phyloP scores from a whole-genome alignment of 2,113 vertebrate species.

The Pteropus alecto region DNA sequence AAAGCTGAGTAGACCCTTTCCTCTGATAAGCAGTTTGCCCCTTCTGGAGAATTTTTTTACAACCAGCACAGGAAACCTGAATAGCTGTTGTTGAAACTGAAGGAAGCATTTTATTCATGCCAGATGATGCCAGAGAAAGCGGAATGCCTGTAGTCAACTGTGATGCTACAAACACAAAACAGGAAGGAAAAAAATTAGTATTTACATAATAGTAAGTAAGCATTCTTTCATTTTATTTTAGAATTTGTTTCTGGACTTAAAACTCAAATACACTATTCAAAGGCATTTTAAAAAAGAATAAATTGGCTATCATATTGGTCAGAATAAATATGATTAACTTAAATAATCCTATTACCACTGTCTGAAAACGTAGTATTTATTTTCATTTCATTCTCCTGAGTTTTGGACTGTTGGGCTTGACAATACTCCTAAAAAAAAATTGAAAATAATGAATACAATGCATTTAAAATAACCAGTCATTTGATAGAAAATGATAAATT shows the following conservation, averaged over 20 bases:
- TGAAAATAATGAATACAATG: conserved; percentile 28
- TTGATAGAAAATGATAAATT: neutral
- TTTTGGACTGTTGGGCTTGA: conserved; percentile 86
- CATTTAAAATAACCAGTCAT: conserved; percentile 64
- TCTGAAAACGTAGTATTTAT: conserved; percentile 94
- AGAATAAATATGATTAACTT: conserved; percentile 40
- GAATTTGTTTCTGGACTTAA: conserved; percentile 25
- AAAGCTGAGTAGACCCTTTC: conserved; percentile 93
- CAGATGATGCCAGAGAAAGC: conserved; percentile 80
- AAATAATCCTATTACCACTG: conserved; percentile 79
- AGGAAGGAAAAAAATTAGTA: conserved; percentile 13
- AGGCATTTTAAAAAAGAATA: conserved; percentile 17
- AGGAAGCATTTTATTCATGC: conserved; percentile 82
- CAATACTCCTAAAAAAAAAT: conserved; percentile 83
- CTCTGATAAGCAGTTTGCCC: conserved; percentile 98
- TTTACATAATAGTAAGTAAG: neutral
- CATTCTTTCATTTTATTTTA: conserved; percentile 9
- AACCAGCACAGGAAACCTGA: conserved; percentile 91
- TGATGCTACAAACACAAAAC: conserved; percentile 78
- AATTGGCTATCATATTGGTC: neutral
- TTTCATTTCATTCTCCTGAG: conserved; percentile 91
- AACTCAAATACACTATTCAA: conserved; percentile 32
- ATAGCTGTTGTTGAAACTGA: conserved; percentile 81
- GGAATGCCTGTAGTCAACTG: conserved; percentile 82
- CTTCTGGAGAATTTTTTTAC: conserved; percentile 92